phyloP scores from a whole-genome alignment of 2,888 invertebrate species.

The Polylopha cassiicola region DNA sequence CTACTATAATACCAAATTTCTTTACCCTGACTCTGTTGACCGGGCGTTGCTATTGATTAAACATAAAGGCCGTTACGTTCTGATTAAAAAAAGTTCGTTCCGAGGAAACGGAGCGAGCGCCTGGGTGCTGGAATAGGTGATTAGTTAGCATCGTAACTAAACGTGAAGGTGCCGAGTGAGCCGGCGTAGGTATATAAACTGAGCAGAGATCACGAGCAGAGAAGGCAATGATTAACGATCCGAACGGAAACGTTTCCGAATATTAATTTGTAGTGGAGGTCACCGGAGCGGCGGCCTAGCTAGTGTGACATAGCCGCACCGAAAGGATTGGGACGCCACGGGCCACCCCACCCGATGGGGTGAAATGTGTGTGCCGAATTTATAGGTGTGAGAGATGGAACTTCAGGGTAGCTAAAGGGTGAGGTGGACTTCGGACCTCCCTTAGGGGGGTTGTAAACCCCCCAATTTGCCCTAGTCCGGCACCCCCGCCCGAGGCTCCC shows the following conservation, averaged over 20 bases:
- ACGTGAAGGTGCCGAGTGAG: conserved; percentile 13
- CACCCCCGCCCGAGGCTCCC: conserved; percentile 72
- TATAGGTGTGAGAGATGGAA: conserved; percentile 78
- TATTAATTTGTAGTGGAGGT: conserved; percentile 77
- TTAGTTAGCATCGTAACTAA: conserved; percentile 1
- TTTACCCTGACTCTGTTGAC: not conserved
- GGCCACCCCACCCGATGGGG: conserved; percentile 64
- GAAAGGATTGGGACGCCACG: conserved; percentile 73
- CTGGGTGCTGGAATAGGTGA: conserved; percentile 4
- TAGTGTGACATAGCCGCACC: conserved; percentile 71
- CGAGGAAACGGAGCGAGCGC: conserved; percentile 16
- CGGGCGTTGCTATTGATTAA: not conserved
- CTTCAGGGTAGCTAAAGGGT: conserved; percentile 77
- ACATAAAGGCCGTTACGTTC: conserved; percentile 4
- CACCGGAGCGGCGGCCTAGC: conserved; percentile 62
- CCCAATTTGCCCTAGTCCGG: conserved; percentile 76
- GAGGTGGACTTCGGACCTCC: conserved; percentile 75
- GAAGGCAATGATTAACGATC: conserved; percentile 71
- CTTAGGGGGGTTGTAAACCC: conserved; percentile 64
- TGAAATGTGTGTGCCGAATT: conserved; percentile 76
- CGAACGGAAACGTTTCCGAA: conserved; percentile 71
- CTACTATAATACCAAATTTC: not conserved
- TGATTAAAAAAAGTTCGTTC: conserved; percentile 1
- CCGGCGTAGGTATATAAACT: conserved; percentile 20
- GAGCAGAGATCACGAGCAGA: conserved; percentile 50